Evolutionary conservation across 2,797 vertebrate genomes (phyloP).

Genomic region (Myripristis jacobus): DNA sequence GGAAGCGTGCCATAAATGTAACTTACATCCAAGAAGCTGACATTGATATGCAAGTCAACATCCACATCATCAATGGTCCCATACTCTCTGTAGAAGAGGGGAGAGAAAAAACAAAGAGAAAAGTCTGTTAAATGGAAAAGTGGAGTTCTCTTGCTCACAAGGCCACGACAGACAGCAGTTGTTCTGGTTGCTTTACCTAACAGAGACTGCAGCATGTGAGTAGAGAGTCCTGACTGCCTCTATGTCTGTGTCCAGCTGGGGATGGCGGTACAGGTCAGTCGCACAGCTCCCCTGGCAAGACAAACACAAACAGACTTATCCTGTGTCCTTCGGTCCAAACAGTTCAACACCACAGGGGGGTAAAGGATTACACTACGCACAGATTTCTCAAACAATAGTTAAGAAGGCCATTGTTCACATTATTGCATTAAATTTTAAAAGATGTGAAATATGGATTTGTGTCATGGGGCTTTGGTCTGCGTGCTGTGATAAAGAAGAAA

Average conservation of each 20-base stretch:
- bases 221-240: conserved; percentile 93
- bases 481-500: not conserved
- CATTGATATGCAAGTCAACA: conserved; percentile 91
- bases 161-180: not conserved
- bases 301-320: conserved; percentile 60
- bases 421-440: no score
- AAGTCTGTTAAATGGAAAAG: not conserved
- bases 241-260: conserved; percentile 92
- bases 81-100: conserved; percentile 84
- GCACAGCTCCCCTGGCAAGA: conserved; percentile 86
- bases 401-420: not conserved
- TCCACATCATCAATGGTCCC: conserved; percentile 92
- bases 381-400: conserved; percentile 10
- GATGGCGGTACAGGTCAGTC: conserved; percentile 89
- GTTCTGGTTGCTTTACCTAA: conserved; percentile 83
- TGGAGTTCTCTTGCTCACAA: not conserved
- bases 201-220: conserved; percentile 88
- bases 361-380: conserved; percentile 31
- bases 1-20: not conserved
- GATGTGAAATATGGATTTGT: not conserved
- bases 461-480: not conserved
- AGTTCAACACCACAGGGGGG: conserved; percentile 40
- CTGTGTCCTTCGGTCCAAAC: conserved; percentile 19
- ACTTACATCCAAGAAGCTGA: conserved; percentile 92
- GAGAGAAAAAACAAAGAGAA: conserved; percentile 13